Evolutionary conservation across 2,113 vertebrate genomes (phyloP), one percentile per base, ranked within the genome.

Genomic region (Crotalus horridus): DNA sequence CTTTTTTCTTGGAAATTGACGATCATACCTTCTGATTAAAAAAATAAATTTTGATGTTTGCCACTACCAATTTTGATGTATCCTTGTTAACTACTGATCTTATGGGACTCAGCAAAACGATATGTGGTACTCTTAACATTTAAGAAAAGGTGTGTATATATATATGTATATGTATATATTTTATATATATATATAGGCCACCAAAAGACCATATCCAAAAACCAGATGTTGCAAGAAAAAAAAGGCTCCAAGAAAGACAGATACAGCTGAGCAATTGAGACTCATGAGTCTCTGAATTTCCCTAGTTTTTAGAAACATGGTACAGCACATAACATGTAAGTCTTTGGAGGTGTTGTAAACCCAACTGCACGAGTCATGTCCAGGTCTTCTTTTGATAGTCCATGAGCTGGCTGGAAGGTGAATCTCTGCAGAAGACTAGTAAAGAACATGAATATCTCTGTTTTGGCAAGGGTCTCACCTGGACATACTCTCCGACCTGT

Each of bases 401-500:
- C 98, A 29, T 97, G 97, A 43, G 97, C 96, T 93, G 96, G 96
- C 7, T 93, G 93, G 95, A 98, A 98, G 69, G 6, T 81, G 69
- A 81, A 81, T 39, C 33, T 81, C 33, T 81, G 33, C 69, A 81
- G 33, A 81, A 81, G n/a, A 39, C 33, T 81, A 20, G n/a, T 20
- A 39, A 81, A 39, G 69, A 39, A 81, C n/a, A 81, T 81, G 69
- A 81, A 81, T 20, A 39, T 21, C 94, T 98, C 98, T 97, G 97
- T 98, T 94, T 95, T 98, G 24, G 98, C 98, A 93, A 98, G 97
- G 92, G 96, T 95, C 91, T 98, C 97, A 3, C 98, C 98, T 0
- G 96, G 94, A 54, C 98, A 98, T 15, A 61, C 93, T n/a, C 98
- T 97, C 11, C 95, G 89, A 4, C 98, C 98, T 98, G 94, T 6